Evolutionary conservation across 1,140 invertebrate genomes (phyloP).

Genomic region (Copidosoma floridanum): DNA sequence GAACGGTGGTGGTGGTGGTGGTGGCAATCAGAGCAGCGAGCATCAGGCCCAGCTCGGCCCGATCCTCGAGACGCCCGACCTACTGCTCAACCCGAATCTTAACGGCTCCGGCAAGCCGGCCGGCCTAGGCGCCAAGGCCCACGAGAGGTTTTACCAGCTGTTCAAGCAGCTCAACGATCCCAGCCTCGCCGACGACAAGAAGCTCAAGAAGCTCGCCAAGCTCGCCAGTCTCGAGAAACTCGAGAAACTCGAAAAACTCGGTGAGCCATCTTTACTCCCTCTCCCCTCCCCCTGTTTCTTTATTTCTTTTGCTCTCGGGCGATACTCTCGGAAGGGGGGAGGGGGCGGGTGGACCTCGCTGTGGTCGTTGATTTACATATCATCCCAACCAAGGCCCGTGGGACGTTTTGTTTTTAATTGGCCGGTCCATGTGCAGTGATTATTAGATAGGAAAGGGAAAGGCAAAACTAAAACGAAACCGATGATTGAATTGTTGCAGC

Average conservation of each 20-base stretch:
- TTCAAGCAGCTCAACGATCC: conserved; percentile 48
- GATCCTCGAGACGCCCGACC: conserved; percentile 47
- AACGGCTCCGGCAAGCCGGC: conserved; percentile 44
- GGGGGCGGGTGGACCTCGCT: too few relatives aligned
- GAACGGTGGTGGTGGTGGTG: not conserved
- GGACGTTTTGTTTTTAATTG: too few relatives aligned
- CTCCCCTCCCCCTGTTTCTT: not conserved
- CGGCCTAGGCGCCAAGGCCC: conserved; percentile 42
- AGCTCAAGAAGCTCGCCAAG: conserved; percentile 8
- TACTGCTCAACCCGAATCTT: conserved; percentile 49
- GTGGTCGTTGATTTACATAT: too few relatives aligned
- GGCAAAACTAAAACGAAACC: too few relatives aligned
- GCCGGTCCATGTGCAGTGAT: too few relatives aligned
- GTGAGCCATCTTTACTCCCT: not conserved
- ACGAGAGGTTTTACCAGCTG: conserved; percentile 46
- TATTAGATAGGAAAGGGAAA: too few relatives aligned
- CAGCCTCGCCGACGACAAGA: not conserved
- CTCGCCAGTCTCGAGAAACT: conserved; percentile 25
- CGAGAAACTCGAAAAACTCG: conserved; percentile 37
- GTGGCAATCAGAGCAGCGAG: not conserved
- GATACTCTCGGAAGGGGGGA: too few relatives aligned
- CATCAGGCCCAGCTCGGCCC: not conserved
- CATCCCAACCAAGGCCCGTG: too few relatives aligned
- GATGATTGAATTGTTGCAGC: not conserved
- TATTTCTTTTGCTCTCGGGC: too few relatives aligned